Percentiles rank a stretch among this genome's conserved stretches.
Conservation (phyloP, 2,888 invertebrate genomes). For the Priocnemis perturbator region DNA sequence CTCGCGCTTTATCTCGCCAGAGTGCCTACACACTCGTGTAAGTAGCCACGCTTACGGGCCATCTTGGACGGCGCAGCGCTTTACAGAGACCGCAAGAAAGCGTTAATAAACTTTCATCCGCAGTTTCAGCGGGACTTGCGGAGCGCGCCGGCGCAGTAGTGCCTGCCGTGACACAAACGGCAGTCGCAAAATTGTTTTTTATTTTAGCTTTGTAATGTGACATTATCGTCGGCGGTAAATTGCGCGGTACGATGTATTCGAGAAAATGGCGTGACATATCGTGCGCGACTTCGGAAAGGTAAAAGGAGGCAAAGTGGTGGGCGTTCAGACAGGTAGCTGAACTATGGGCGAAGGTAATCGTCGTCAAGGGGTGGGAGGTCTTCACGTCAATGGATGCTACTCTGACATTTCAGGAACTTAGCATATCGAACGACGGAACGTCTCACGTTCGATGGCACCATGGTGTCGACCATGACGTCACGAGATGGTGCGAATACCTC, state of each 20-base stretch:
- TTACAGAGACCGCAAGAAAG: too few species aligned
- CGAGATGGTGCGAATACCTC: too few species aligned
- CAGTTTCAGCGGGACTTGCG: too few species aligned
- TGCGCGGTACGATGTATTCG: constrained; percentile 34
- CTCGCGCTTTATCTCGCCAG: too few species aligned
- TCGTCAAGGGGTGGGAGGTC: constrained; percentile 29
- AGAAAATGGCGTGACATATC: constrained; percentile 52
- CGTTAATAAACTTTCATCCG: too few species aligned
- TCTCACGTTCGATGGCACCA: too few species aligned
- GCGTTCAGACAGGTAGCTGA: constrained; percentile 42
- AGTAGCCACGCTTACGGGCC: too few species aligned
- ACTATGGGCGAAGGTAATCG: constrained; percentile 47
- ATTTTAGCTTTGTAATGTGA: constrained; percentile 27
- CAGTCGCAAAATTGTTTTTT: constrained; percentile 9
- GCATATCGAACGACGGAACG: constrained; percentile 32
- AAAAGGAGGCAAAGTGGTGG: constrained; percentile 45
- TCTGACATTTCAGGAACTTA: constrained; percentile 46
- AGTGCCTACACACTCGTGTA: too few species aligned
- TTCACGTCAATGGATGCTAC: constrained; percentile 41
- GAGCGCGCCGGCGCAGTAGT: too few species aligned
- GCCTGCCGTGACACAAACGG: too few species aligned
- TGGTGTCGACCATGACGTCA: too few species aligned
- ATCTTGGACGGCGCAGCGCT: not conserved
- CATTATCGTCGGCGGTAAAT: constrained; percentile 42
- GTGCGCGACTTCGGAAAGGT: constrained; percentile 37